Evolutionary conservation across 2,888 invertebrate species (phyloP), one percentile per base, ranked within the genome.

Genomic region (Phalera bucephala): DNA sequence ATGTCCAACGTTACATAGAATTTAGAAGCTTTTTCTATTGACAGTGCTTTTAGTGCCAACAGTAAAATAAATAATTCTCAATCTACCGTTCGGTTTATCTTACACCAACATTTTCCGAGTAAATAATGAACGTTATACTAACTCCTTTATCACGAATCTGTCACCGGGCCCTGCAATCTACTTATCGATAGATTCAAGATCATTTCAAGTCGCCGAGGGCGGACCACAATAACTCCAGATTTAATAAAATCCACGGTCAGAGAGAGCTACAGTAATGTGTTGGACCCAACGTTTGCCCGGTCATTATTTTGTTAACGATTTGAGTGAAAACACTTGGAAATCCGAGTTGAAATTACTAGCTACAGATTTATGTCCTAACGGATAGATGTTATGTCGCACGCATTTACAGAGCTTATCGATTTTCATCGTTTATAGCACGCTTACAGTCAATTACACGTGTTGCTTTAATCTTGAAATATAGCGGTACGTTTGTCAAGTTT

Each of bases 251-350:
- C 66, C 48, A 44, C 52, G 43, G 62, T 48, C 39, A 58, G 82
- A 76, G 80, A 82, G 81, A 79, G 81, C 67, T 55, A 5, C 46
- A 69, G 72, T 77, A 79, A 82, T 84, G 83, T 83, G 80, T 82
- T 64, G 69, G 67, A 65, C 65, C 60, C 60, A 53, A 55, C 69
- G 48, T 40, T 45, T 40, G 72, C 73, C 63, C 67, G 68, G 72
- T 81, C 73, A 78, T 83, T 82, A 80, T 77, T 80, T 71, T 77
- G 80, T 80, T 80, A 73, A 73, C 64, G 67, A 75, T 75, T 80
- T 75, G 67, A 80, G 79, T 79, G 80, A 80, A 84, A 83, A 81
- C 69, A 71, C 74, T 76, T 76, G 68, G 80, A 80, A 77, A 77
- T 77, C 74, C 66, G 68, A 64, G 64, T 64, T 68, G 60, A 80